These are phyloP conservation scores for Anoplophora glabripennis DNA, from an alignment of 1,140 invertebrate species.

Conservation along the genomic window DNA sequence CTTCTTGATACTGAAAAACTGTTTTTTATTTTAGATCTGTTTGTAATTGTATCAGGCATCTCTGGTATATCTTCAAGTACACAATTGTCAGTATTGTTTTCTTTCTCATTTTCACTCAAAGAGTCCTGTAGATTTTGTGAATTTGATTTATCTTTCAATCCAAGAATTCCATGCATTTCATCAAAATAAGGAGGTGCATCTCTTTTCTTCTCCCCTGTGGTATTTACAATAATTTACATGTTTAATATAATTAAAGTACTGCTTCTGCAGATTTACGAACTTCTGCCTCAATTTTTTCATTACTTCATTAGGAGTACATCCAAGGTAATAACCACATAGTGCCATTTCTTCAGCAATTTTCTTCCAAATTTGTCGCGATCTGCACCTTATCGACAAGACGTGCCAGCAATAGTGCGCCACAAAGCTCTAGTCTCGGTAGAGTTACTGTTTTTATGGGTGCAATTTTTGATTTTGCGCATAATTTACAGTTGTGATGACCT, in stretches of 20 bases:
- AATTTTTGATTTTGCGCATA: slow-evolving; percentile 44
- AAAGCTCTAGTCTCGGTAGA: slow-evolving; percentile 34
- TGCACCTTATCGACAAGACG: slow-evolving; percentile 17
- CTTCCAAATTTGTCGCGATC: too few species aligned
- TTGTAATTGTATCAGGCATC: too few species aligned
- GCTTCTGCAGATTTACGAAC: slow-evolving; percentile 15
- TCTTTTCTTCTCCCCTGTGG: slow-evolving; percentile 7
- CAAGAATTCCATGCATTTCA: slow-evolving; percentile 12
- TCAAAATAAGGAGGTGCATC: slow-evolving; percentile 15
- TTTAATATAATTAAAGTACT: slow-evolving; percentile 10
- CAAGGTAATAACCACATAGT: neutral
- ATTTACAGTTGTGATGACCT: slow-evolving; percentile 39
- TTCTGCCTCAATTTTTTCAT: slow-evolving; percentile 16
- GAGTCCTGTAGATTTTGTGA: slow-evolving; percentile 10
- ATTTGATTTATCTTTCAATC: slow-evolving; percentile 13
- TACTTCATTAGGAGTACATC: neutral
- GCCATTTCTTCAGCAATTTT: neutral
- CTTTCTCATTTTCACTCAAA: neutral
- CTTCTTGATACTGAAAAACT: too few species aligned
- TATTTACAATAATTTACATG: slow-evolving; percentile 8
- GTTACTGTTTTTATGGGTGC: slow-evolving; percentile 30
- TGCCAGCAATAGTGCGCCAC: slow-evolving; percentile 23
- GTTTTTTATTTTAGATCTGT: too few species aligned
- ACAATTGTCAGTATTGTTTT: too few species aligned
- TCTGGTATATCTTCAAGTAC: too few species aligned